Conservation (phyloP, 2,888 invertebrate species). For the Patella pellucida region DNA sequence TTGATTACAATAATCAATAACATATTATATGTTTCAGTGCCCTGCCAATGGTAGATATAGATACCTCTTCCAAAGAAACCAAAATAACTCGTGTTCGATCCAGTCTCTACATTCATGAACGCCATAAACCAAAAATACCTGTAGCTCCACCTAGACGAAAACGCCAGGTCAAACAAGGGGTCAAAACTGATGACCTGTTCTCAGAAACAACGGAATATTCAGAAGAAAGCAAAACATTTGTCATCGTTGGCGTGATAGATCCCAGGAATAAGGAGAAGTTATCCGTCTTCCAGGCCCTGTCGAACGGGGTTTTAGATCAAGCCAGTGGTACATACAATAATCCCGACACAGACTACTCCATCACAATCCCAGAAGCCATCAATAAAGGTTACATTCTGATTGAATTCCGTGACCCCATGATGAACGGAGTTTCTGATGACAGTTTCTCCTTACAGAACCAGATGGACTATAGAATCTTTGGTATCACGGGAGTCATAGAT, state of each 20-base stretch:
- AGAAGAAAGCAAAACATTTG: constrained; percentile 53
- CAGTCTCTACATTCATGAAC: constrained; percentile 61
- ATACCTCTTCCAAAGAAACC: constrained; percentile 47
- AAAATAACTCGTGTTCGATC: constrained; percentile 47
- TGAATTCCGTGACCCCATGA: constrained; percentile 49
- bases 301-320: constrained; percentile 62
- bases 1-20: no score
- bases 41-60: constrained; percentile 54
- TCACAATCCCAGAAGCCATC: constrained; percentile 69
- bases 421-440: constrained; percentile 41
- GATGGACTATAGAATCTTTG: constrained; percentile 36
- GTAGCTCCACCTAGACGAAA: constrained; percentile 44
- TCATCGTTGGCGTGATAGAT: constrained; percentile 64
- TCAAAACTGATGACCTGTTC: constrained; percentile 10
- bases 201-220: constrained; percentile 27
- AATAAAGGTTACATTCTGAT: constrained; percentile 61
- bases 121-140: constrained; percentile 44
- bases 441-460: constrained; percentile 16
- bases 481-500: constrained; percentile 60
- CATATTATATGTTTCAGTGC: constrained; percentile 42
- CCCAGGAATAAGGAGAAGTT: constrained; percentile 59
- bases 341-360: constrained; percentile 55
- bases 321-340: constrained; percentile 62
- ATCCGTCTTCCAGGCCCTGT: constrained; percentile 63
- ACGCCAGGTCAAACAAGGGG: constrained; percentile 23